A percentile compares a stretch with the other conserved stretches of the same genome.
Conservation (phyloP, 2,888 invertebrate species). For the Hydraecia micacea region DNA sequence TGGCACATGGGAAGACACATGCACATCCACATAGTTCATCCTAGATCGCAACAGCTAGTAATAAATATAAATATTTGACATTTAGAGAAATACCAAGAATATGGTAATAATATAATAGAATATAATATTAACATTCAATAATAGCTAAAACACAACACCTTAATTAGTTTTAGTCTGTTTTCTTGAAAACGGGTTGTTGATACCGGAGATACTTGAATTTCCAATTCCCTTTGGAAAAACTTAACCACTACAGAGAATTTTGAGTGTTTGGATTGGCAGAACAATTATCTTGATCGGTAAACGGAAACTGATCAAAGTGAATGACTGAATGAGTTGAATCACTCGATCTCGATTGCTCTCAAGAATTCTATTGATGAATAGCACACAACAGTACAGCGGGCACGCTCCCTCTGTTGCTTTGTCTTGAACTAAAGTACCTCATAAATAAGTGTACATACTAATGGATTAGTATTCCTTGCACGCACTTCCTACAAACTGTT, state of each 20-base stretch:
- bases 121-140: not conserved
- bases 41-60: not conserved
- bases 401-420: constrained; percentile 26
- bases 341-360: constrained; percentile 33
- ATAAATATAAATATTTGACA: not conserved
- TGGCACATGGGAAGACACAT: no score
- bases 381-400: constrained; percentile 3
- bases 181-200: constrained; percentile 5
- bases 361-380: constrained; percentile 31
- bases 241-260: constrained; percentile 23
- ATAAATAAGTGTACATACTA: constrained; percentile 22
- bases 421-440: constrained; percentile 3
- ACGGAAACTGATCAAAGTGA: constrained; percentile 54
- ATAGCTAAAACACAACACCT: not conserved
- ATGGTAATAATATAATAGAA: no score
- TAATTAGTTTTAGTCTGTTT: not conserved
- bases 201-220: not conserved
- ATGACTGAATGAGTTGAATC: constrained; percentile 32
- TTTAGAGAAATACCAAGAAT: not conserved
- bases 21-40: no score
- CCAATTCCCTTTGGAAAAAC: not conserved
- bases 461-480: constrained; percentile 35
- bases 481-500: not conserved
- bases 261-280: constrained; percentile 39
- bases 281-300: constrained; percentile 45